Conservation (phyloP, 2,888 invertebrate species). For the Schrankia costaestrigalis region DNA sequence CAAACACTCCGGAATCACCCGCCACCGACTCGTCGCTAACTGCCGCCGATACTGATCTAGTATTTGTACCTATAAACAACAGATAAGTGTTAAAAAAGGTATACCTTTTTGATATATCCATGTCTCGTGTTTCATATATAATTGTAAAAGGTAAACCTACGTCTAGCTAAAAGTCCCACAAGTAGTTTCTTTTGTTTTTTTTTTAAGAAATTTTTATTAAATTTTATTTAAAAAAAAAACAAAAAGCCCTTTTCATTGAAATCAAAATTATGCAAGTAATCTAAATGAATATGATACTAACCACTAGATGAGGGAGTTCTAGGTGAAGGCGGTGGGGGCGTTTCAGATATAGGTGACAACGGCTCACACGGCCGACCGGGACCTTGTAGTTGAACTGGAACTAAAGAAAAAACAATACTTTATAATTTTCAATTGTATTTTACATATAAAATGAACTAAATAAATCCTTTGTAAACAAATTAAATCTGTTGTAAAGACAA, state of each 20-base stretch:
- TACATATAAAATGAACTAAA: neutral
- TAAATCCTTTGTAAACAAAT: too few species aligned
- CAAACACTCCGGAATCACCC: conserved; percentile 95
- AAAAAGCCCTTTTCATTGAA: too few species aligned
- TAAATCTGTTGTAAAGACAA: too few species aligned
- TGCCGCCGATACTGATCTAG: conserved; percentile 95
- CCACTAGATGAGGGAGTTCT: conserved; percentile 78
- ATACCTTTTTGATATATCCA: too few species aligned
- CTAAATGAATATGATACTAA: conserved; percentile 40
- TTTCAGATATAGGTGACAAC: conserved; percentile 92
- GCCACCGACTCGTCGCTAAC: conserved; percentile 98
- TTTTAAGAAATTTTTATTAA: too few species aligned
- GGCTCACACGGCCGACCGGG: conserved; percentile 80
- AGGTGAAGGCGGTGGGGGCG: conserved; percentile 82
- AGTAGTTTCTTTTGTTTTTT: too few species aligned
- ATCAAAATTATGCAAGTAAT: too few species aligned
- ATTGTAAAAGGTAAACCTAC: too few species aligned
- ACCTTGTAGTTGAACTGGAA: conserved; percentile 72
- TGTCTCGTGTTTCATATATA: too few species aligned
- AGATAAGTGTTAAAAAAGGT: conserved; percentile 1
- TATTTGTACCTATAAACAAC: conserved; percentile 84
- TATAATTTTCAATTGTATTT: neutral
- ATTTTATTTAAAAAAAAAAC: too few species aligned
- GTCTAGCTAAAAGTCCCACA: too few species aligned
- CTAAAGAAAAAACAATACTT: conserved; percentile 34